Percentiles rank a stretch among this genome's conserved stretches.
Evolutionary conservation across 2,797 vertebrate genomes (phyloP).

Genomic region (Presbytis comata): DNA sequence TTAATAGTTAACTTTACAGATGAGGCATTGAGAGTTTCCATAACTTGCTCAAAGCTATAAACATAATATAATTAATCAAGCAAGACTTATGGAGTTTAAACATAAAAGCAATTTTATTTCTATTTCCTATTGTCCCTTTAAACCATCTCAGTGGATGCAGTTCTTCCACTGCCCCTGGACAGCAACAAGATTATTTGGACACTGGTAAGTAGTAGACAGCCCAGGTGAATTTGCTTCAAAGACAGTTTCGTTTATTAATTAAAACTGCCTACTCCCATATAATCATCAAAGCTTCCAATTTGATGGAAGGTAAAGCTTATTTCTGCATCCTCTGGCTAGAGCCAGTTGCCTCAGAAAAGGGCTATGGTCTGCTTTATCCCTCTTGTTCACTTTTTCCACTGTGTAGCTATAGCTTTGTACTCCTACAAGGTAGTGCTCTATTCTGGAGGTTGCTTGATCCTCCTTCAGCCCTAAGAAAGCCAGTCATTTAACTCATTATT

Average conservation of each 20-base stretch:
- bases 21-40: background rate
- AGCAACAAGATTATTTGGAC: background rate
- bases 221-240: background rate
- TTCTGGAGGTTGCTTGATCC: background rate
- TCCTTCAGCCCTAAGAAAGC: background rate
- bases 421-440: background rate
- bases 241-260: constrained; percentile 33
- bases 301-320: background rate
- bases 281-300: background rate
- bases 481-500: background rate
- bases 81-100: background rate
- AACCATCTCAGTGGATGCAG: background rate
- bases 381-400: background rate
- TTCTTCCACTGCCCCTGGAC: background rate
- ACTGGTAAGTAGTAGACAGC: background rate
- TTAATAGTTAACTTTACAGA: constrained; percentile 24
- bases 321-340: background rate
- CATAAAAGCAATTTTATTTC: constrained; percentile 44
- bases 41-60: constrained; percentile 39
- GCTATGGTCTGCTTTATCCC: background rate
- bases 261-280: background rate
- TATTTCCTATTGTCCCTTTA: constrained; percentile 10
- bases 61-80: constrained; percentile 50
- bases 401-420: background rate
- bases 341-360: background rate